Conservation (phyloP, 2,888 invertebrate genomes). For the Hetaerina titia region DNA sequence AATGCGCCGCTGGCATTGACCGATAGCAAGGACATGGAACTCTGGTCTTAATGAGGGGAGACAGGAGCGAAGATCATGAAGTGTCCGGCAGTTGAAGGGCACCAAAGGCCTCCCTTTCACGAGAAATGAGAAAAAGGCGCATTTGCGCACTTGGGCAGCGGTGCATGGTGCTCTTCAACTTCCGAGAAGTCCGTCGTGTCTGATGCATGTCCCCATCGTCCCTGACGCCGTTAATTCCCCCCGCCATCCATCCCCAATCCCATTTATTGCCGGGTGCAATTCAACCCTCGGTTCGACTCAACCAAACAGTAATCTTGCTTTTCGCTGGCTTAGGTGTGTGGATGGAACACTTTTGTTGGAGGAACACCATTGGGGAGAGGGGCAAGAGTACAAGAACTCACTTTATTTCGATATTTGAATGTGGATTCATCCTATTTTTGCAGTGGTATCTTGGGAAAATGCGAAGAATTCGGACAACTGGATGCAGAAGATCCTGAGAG, state of each 20-base stretch:
- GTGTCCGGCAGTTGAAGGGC: not conserved
- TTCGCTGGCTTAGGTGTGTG: no score
- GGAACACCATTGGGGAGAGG: no score
- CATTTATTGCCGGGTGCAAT: not conserved
- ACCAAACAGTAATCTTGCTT: no score
- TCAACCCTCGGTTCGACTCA: not conserved
- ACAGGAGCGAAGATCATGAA: not conserved
- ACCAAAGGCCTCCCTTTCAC: not conserved
- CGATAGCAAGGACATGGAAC: constrained; percentile 14
- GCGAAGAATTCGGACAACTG: no score
- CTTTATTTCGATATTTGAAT: no score
- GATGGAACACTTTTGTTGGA: no score
- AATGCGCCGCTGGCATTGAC: not conserved
- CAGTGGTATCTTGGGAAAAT: no score
- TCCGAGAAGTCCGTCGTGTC: not conserved
- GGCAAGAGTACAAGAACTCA: no score
- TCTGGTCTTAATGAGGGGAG: not conserved
- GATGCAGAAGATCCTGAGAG: no score
- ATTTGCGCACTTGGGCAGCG: not conserved
- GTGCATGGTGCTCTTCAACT: not conserved
- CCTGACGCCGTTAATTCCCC: not conserved
- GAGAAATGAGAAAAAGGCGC: not conserved
- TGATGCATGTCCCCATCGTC: not conserved
- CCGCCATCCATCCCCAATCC: not conserved
- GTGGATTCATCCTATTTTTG: no score